Evolutionary conservation across 2,113 vertebrate genomes (phyloP).

Genomic region (Bos javanicus): DNA sequence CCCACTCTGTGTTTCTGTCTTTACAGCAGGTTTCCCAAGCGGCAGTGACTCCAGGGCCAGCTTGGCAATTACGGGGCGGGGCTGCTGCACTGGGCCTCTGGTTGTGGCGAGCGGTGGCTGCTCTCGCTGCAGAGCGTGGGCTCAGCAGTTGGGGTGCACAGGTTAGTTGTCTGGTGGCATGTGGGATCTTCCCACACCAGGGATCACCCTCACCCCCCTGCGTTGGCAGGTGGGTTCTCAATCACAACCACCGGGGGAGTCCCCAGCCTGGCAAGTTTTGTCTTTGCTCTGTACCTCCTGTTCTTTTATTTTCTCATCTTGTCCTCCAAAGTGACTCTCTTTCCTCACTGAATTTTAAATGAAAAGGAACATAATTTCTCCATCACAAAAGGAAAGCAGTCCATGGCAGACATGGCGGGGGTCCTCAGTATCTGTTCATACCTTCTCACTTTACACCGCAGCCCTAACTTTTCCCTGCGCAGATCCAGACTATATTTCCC

Average conservation of each 20-base stretch:
- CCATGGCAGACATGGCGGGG: neutral
- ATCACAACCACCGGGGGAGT: fast-evolving
- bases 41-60: neutral
- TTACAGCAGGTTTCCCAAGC: neutral
- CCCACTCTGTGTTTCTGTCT: neutral
- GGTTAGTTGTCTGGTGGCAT: neutral
- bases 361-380: neutral
- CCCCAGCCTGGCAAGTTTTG: neutral
- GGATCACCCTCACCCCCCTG: neutral
- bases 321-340: neutral
- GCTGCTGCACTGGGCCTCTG: fast-evolving
- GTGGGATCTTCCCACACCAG: neutral
- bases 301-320: neutral
- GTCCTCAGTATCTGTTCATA: neutral
- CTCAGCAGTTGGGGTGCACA: neutral
- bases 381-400: neutral
- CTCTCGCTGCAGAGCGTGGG: neutral
- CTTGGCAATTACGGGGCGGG: fast-evolving
- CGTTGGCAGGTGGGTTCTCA: neutral
- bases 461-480: neutral
- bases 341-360: neutral
- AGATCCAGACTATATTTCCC: neutral
- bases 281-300: neutral
- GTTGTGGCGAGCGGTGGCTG: fast-evolving
- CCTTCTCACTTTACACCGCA: neutral